These are phyloP conservation scores for Heterodera schachtii DNA, from an alignment of 1,140 invertebrate genomes.

Conservation along the genomic window DNA sequence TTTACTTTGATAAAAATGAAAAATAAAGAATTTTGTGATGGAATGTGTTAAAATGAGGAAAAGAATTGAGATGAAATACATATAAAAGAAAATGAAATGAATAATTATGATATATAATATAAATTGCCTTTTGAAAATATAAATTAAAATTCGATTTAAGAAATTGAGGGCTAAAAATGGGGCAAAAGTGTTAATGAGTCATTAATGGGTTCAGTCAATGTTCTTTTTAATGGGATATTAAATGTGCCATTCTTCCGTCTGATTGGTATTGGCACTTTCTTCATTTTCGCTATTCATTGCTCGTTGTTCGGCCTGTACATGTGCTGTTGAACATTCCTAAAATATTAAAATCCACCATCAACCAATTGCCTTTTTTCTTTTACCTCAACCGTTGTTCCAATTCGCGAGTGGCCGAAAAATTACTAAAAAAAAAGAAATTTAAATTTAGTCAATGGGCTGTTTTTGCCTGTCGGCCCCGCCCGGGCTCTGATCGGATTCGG, in stretches of 20 bases:
- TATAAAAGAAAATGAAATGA: background rate
- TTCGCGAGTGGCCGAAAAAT: slow-evolving; percentile 39
- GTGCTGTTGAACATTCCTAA: slow-evolving; percentile 51
- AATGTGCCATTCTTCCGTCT: no score
- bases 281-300: background rate
- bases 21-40: background rate
- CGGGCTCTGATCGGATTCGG: slow-evolving; percentile 18
- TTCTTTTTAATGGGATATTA: no score
- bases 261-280: no score
- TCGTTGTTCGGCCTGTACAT: slow-evolving; percentile 43
- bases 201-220: no score
- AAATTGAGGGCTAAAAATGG: no score
- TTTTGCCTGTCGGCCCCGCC: background rate
- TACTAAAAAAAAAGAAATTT: background rate
- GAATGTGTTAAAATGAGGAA: background rate
- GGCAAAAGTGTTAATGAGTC: no score
- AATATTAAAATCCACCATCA: background rate
- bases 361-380: background rate
- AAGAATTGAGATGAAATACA: background rate
- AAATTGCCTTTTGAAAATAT: no score
- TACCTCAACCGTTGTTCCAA: slow-evolving; percentile 50
- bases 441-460: background rate
- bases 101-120: no score
- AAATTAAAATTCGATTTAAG: no score
- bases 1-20: no score